Percentiles rank a stretch among this genome's conserved stretches.
Conservation (phyloP, 2,888 invertebrate species). For the Tenthredo mesomela region DNA sequence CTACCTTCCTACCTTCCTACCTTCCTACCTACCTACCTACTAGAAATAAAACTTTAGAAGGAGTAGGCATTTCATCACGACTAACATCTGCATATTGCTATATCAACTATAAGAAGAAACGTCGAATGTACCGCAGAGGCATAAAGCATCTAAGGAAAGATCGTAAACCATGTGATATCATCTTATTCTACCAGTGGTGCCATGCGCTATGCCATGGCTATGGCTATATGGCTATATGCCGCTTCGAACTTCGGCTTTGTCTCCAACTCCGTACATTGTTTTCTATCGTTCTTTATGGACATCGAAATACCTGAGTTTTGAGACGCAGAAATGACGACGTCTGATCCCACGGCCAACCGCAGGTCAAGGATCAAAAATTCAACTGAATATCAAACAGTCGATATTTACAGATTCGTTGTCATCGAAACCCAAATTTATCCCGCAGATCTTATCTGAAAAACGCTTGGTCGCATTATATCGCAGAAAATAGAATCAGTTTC, state of each 20-base stretch:
- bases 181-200: conserved; percentile 61
- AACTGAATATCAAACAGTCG: background rate
- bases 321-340: conserved; percentile 2
- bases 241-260: conserved; percentile 3
- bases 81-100: conserved; percentile 67
- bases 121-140: conserved; percentile 59
- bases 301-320: conserved; percentile 4
- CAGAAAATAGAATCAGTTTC: background rate
- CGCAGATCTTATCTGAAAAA: background rate
- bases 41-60: background rate
- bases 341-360: conserved; percentile 5
- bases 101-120: conserved; percentile 62
- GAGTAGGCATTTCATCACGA: conserved; percentile 67
- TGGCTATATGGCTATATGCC: no score
- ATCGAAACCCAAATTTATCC: background rate
- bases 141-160: conserved; percentile 71
- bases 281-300: conserved; percentile 65
- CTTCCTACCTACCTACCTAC: background rate
- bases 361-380: conserved; percentile 6
- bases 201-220: background rate
- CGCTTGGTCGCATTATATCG: background rate
- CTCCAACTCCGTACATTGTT: conserved; percentile 64
- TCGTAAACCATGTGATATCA: conserved; percentile 74
- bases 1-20: background rate
- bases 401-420: conserved; percentile 8